Conservation (phyloP, 2,888 invertebrate genomes). For the Eristalis intricaria region DNA sequence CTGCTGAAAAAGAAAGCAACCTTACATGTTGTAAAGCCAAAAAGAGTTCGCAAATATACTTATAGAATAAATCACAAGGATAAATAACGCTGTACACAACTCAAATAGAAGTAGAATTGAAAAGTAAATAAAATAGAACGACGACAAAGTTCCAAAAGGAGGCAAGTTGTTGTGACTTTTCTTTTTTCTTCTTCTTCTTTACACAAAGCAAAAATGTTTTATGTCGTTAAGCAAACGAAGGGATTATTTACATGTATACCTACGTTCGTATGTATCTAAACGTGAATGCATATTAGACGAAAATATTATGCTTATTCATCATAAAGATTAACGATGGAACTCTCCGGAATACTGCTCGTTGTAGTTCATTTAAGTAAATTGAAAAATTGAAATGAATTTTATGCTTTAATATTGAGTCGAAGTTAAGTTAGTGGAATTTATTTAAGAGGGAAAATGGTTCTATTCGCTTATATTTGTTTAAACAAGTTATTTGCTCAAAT, state of each 20-base stretch:
- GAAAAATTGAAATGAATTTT: neutral
- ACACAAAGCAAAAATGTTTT: neutral
- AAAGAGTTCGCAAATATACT: neutral
- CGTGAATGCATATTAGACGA: neutral
- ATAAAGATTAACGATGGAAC: neutral
- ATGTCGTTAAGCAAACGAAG: neutral
- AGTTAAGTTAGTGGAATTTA: neutral
- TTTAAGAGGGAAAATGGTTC: neutral
- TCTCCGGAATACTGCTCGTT: neutral
- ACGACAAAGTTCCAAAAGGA: neutral
- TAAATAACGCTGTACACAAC: neutral
- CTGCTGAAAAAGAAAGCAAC: neutral
- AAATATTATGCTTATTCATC: neutral
- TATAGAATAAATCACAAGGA: neutral
- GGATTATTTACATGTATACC: neutral
- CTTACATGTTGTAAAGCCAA: neutral
- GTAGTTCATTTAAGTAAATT: neutral
- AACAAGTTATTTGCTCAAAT: no score
- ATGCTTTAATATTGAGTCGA: neutral
- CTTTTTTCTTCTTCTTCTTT: neutral
- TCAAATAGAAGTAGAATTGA: neutral
- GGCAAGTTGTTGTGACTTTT: neutral
- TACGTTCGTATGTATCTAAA: neutral
- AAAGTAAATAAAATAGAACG: neutral
- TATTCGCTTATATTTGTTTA: no score